Evolutionary conservation across 2,888 invertebrate genomes (phyloP), one percentile per base, ranked within the genome.

Genomic region (Ophion ventricosus): DNA sequence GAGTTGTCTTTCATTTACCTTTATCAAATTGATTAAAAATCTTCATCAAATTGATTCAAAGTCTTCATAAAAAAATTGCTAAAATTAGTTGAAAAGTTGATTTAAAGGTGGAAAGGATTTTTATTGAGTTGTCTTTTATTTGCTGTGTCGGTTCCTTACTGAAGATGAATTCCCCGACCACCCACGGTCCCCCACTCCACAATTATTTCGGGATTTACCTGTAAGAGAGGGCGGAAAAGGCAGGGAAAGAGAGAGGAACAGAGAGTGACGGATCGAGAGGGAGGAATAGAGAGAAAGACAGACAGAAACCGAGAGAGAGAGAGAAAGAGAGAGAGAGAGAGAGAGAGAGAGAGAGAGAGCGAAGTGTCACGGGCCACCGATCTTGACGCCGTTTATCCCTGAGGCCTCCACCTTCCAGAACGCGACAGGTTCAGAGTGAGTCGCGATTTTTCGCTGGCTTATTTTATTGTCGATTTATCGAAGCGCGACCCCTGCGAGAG

Each of bases 401-500:
- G 80, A 80, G 80, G 56, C 72, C 25, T 72, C 66, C 80, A 40
- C 40, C 26, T 61, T 43, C 29, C 56, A 49, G 72, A 25, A 29
- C 67, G 69, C 25, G 61, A 35, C 69, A 78, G 70, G 35, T 77
- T 77, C 59, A 29, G 69, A 77, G 49, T 59, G 57, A 78, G 54
- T 78, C 63, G 35, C 26, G 35, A 70, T 74, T 29, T 66, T n/a
- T 67, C 26, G 49, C 57, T 79, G 64, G n/a, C 57, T 79, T 72
- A 64, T 72, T 54, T 79, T 64, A 74, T 74, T 67, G 59, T 49
- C 57, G 66, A 80, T 67, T 67, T 87, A 87, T 83, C 86, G 88
- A 87, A 86, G 85, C 88, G 88, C 86, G 87, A 88, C 89, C 85
- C 80, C 85, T 74, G 86, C 81, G 85, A 80, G 82, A 82, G 88